Evolutionary conservation across 23 tunicate species (phyloP).

Genomic region (Botrylloides violaceus): DNA sequence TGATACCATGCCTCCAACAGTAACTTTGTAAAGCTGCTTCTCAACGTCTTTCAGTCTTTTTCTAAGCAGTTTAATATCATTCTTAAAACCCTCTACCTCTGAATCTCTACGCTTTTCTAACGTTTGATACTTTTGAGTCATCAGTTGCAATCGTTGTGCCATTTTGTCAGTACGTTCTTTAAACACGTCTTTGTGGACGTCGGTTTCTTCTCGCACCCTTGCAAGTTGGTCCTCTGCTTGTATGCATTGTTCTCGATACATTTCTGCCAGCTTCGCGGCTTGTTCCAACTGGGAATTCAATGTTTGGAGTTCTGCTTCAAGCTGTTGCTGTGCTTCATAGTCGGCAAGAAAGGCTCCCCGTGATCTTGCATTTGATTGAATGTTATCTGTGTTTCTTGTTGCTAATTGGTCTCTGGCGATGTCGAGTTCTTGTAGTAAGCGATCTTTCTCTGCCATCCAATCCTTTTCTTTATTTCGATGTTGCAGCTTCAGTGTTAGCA

Average conservation of each 20-base stretch:
- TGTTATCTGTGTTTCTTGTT: constrained; percentile 9
- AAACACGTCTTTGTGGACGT: constrained; percentile 82
- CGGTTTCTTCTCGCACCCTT: constrained; percentile 70
- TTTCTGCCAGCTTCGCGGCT: constrained; percentile 90
- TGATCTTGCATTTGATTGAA: background rate
- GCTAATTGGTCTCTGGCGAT: constrained; percentile 8
- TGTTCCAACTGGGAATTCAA: constrained; percentile 70
- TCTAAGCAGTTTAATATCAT: constrained; percentile 74
- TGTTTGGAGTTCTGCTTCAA: constrained; percentile 59
- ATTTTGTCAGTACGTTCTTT: constrained; percentile 81
- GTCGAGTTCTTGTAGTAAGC: constrained; percentile 53
- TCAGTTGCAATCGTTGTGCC: constrained; percentile 73
- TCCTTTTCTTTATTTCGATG: constrained; percentile 64
- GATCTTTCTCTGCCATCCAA: constrained; percentile 91
- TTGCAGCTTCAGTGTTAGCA: constrained; percentile 44
- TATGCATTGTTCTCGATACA: constrained; percentile 97
- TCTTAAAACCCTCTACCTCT: constrained; percentile 92
- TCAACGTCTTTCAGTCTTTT: constrained; percentile 81
- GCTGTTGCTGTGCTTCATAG: constrained; percentile 57
- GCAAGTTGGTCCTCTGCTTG: constrained; percentile 83
- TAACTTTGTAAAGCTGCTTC: constrained; percentile 84
- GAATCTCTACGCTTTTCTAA: constrained; percentile 78
- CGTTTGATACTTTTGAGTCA: constrained; percentile 76
- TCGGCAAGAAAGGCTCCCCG: constrained; percentile 52
- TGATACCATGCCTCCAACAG: constrained; percentile 78